These are phyloP conservation scores for Hippoglossus stenolepis DNA, from an alignment of 2,113 vertebrate species.

Conservation along the genomic window DNA sequence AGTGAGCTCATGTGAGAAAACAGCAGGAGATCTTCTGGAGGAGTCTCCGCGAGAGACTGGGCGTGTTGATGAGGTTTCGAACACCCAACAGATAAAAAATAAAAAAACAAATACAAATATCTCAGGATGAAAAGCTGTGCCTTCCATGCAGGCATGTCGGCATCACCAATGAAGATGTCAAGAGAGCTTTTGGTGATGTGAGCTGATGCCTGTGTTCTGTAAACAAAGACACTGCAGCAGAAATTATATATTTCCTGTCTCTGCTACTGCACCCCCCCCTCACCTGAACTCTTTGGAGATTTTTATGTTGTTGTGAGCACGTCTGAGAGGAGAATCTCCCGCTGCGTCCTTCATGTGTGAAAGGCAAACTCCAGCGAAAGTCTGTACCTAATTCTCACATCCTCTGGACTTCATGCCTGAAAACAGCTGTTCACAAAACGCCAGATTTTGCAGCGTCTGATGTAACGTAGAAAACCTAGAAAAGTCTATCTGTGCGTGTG, in stretches of 20 bases:
- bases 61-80: too few relatives aligned
- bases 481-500: background rate
- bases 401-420: too few relatives aligned
- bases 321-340: background rate
- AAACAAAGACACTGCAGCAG: too few relatives aligned
- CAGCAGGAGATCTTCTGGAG: background rate
- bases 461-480: constrained; percentile 12
- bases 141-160: too few relatives aligned
- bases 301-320: too few relatives aligned
- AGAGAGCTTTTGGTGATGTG: background rate
- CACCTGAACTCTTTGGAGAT: too few relatives aligned
- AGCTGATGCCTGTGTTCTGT: background rate
- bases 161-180: too few relatives aligned
- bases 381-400: background rate
- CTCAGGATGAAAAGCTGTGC: too few relatives aligned
- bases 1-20: background rate
- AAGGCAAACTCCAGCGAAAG: background rate
- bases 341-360: background rate
- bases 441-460: constrained; percentile 22
- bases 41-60: background rate
- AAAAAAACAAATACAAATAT: too few relatives aligned
- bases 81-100: too few relatives aligned
- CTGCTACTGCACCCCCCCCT: background rate
- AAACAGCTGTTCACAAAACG: too few relatives aligned
- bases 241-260: background rate